Base-by-base conservation (phyloP, 2,797 vertebrate genomes). In the Helicolenus hilgendorfi region DNA sequence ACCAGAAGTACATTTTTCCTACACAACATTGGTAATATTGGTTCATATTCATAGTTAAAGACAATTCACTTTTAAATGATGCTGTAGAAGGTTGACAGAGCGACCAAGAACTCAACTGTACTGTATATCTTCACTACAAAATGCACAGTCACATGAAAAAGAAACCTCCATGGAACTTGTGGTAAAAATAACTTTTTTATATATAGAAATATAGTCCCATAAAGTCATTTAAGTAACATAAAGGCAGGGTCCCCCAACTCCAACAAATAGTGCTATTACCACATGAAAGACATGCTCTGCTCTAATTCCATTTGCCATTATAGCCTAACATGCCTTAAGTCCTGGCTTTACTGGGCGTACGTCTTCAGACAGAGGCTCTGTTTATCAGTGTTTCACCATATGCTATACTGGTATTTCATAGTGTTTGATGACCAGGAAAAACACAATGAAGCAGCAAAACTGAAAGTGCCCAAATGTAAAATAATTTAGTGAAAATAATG, bases 241-340 rank as follows among this genome's bases (percentile, higher is more conserved):
- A 92, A 91, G 74, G 82, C 86, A 76, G 7, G 11, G 70, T 86
- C 77, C 85, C 85, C 81, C 83, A 69, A 84, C 85, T 90, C 89
- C 79, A 90, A 86, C 89, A 95, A 95, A 89, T 84, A 92, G 55
- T 68, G 83, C 15, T n/a, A 41, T 63, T 41, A 81, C 92, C 94
- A 96, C 95, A 94, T 95, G 49, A 95, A 92, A 94, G 89, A 59
- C 63, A 4, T 3, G 45, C 87, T 86, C 60, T 53, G 73, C 77
- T 89, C 59, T 88, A 74, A 77, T 86, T 91, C 80, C 26, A 73
- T 83, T 88, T 62, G 59, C 81, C 81, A 90, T 92, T 72, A 92
- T 86, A 85, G 55, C 49, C 70, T 49, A 72, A 86, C 91, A 85
- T 71, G 70, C 56, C 68, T 59, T 41, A 70, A 72, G 55, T 41